A percentile compares a stretch with the other conserved stretches of the same genome.
Conservation (phyloP, 2,797 vertebrate genomes). For the Onychomys torridus region DNA sequence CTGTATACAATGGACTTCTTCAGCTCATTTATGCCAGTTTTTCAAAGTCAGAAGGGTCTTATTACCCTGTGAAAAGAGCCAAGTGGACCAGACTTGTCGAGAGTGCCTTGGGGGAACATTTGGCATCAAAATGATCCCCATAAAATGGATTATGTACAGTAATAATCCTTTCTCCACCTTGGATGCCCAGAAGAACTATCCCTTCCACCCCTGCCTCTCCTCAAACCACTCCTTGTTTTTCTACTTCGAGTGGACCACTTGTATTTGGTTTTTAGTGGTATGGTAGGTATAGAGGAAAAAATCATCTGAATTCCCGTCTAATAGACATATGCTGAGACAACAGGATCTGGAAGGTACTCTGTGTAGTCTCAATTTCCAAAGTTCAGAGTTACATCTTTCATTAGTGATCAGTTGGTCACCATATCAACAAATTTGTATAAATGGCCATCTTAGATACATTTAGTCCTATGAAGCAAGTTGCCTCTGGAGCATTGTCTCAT, state of each 20-base stretch:
- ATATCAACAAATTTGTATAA: slow-evolving; percentile 37
- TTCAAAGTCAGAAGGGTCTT: slow-evolving; percentile 78
- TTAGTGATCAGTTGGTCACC: slow-evolving; percentile 31
- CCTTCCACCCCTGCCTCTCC: slow-evolving; percentile 45
- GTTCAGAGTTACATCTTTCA: slow-evolving; percentile 54
- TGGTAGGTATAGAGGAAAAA: slow-evolving; percentile 46
- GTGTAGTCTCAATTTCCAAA: slow-evolving; percentile 52
- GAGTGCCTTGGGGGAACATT: slow-evolving; percentile 69
- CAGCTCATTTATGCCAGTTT: slow-evolving; percentile 78
- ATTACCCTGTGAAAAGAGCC: slow-evolving; percentile 77
- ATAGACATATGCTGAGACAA: slow-evolving; percentile 54
- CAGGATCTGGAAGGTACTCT: slow-evolving; percentile 43
- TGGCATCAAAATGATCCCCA: slow-evolving; percentile 79
- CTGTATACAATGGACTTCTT: slow-evolving; percentile 79
- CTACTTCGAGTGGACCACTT: slow-evolving; percentile 61
- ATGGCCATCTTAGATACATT: slow-evolving; percentile 40
- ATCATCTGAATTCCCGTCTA: slow-evolving; percentile 49
- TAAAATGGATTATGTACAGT: slow-evolving; percentile 81
- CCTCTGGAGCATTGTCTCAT: slow-evolving; percentile 22
- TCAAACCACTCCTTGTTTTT: slow-evolving; percentile 57
- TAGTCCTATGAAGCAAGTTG: slow-evolving; percentile 60
- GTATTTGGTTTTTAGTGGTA: slow-evolving; percentile 46
- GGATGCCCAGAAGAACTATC: slow-evolving; percentile 52
- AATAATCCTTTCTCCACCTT: slow-evolving; percentile 63
- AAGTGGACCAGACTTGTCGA: slow-evolving; percentile 79